Conservation (phyloP, 2,888 invertebrate genomes). For the Amblyjoppa fuscipennis region DNA sequence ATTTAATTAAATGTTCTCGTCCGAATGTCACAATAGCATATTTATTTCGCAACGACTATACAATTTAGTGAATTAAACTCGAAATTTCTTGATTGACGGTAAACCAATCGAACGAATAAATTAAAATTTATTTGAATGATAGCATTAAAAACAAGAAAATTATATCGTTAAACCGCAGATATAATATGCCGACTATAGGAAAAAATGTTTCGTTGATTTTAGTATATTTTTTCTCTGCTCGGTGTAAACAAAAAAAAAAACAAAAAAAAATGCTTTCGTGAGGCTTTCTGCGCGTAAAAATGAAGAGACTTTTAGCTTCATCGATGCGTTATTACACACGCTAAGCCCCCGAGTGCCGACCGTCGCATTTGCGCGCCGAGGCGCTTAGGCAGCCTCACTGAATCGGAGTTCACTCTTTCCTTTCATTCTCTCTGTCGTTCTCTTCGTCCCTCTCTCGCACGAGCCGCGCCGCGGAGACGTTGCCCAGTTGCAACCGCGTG, state of each 20-base stretch:
- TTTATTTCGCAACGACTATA: not conserved
- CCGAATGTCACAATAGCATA: not conserved
- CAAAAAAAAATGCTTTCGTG: not conserved
- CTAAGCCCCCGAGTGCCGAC: not conserved
- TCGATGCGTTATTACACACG: not conserved
- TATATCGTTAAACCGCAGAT: too few species aligned
- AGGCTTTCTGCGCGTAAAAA: not conserved
- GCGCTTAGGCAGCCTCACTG: slow-evolving; percentile 10
- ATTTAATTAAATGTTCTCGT: too few species aligned
- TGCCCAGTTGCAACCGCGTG: slow-evolving; percentile 45
- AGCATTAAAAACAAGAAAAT: too few species aligned
- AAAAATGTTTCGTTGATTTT: not conserved
- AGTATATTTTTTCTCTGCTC: not conserved
- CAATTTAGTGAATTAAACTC: not conserved
- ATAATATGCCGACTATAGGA: too few species aligned
- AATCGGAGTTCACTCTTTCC: slow-evolving; percentile 24
- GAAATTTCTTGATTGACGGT: not conserved
- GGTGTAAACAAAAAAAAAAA: not conserved
- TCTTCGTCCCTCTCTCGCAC: slow-evolving; percentile 40
- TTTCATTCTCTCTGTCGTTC: slow-evolving; percentile 21
- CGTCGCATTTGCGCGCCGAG: not conserved
- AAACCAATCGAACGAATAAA: not conserved
- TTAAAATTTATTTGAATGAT: not conserved
- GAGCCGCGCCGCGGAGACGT: slow-evolving; percentile 35
- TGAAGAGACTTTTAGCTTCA: not conserved